A percentile compares a stretch with the other conserved stretches of the same genome.
phyloP scores from a whole-genome alignment of 1,140 invertebrate species.

The Calliphora vicina region DNA sequence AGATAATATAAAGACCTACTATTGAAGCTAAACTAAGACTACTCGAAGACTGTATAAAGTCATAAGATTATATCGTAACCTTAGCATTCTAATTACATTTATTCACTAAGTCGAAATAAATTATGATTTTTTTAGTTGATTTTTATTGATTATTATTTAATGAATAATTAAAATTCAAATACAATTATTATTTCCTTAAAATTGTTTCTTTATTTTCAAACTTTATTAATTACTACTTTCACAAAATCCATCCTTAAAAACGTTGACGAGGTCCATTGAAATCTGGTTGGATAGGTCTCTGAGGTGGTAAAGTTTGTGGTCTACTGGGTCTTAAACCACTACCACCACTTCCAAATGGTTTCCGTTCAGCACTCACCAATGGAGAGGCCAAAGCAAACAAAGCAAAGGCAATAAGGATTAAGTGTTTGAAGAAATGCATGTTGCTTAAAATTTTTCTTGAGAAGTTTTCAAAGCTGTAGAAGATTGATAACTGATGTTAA shows the following conservation, averaged over 20 bases:
- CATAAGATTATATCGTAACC: too few relatives aligned
- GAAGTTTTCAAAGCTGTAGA: background rate
- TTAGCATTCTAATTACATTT: too few relatives aligned
- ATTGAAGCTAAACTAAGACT: too few relatives aligned
- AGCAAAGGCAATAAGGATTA: constrained; percentile 1
- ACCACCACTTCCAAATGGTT: background rate
- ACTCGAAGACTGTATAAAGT: too few relatives aligned
- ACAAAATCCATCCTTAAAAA: too few relatives aligned
- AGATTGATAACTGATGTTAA: background rate
- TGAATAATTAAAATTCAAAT: too few relatives aligned
- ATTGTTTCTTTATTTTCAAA: background rate
- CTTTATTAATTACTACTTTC: background rate
- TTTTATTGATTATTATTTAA: too few relatives aligned
- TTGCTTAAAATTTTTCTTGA: background rate
- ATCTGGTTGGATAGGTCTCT: background rate
- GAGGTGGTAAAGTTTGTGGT: constrained; percentile 4
- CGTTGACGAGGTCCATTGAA: background rate
- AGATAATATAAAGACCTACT: too few relatives aligned
- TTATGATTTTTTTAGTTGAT: too few relatives aligned
- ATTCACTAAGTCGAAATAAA: too few relatives aligned
- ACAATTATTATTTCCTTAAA: too few relatives aligned
- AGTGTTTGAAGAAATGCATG: background rate
- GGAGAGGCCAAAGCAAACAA: background rate
- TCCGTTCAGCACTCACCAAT: background rate
- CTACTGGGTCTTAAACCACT: background rate